Evolutionary conservation across 2,113 vertebrate genomes (phyloP), one percentile per base, ranked within the genome.

Genomic region (Scomber scombrus): DNA sequence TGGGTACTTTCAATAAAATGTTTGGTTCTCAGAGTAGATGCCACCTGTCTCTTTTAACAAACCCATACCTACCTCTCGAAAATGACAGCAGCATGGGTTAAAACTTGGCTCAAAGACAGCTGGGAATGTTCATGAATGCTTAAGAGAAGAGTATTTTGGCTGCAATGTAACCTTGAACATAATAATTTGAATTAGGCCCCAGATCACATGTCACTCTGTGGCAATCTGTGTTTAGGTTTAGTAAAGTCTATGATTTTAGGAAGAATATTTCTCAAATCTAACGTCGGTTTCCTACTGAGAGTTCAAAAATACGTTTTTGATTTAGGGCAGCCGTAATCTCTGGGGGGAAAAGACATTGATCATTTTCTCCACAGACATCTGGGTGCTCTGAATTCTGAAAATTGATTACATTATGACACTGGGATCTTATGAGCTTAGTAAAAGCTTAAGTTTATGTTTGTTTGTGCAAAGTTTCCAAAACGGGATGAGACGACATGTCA

Each of bases 41-140:
- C 63, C 90, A 86, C 61, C 83, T 92, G 74, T 83, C 61, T 76
- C 31, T 79, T 70, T 58, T 62, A 23, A 68, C 29, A 31, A 84
- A 61, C 16, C 45, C 26, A 52, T 11, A 74, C 75, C 43, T 62
- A 50, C n/a, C 76, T 64, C 21, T 89, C 64, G 50, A 84, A 85
- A 73, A 78, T 80, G 14, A 55, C 23, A 67, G 40, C 16, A 50
- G 57, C 57, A 51, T 19, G 34, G 29, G 34, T 78, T 69, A 67
- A 81, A 90, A 68, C 51, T 11, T 63, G 58, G 70, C 64, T 45
- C 6, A 8, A n/a, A 77, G 64, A 85, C 85, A 81, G 88, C 88
- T 91, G 88, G 52, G 77, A 87, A 89, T 86, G 55, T 88, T 52
- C 64, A 29, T 55, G 68, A 56, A 75, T 71, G 69, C 75, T 72